These are phyloP conservation scores for Agrilus planipennis DNA, from an alignment of 1,140 invertebrate species.

Conservation along the genomic window DNA sequence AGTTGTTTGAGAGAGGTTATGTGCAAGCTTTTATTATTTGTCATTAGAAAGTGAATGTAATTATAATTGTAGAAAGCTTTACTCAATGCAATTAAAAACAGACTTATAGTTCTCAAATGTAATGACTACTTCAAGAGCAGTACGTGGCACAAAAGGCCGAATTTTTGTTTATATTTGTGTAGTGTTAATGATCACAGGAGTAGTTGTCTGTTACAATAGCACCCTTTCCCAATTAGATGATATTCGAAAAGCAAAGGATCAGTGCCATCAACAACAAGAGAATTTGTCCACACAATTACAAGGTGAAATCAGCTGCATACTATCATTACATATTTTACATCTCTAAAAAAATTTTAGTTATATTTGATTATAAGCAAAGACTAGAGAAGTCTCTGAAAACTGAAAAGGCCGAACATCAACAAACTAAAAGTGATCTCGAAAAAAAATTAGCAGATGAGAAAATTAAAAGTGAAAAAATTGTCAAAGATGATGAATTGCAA, in stretches of 20 bases:
- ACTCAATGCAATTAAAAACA: too few species aligned
- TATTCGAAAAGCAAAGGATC: conserved; percentile 31
- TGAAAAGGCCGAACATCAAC: conserved; percentile 36
- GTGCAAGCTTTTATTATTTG: too few species aligned
- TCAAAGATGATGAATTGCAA: conserved; percentile 30
- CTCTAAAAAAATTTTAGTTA: conserved; percentile 23
- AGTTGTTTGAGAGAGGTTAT: too few species aligned
- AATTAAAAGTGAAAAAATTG: conserved; percentile 32
- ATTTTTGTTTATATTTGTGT: conserved; percentile 36
- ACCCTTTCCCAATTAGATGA: conserved; percentile 39
- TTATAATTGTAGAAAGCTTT: too few species aligned
- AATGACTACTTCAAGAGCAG: conserved; percentile 39
- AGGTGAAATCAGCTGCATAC: conserved; percentile 33
- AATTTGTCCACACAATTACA: conserved; percentile 38
- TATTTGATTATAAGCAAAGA: conserved; percentile 35
- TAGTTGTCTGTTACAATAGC: conserved; percentile 40
- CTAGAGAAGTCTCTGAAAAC: conserved; percentile 36
- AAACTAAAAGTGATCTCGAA: conserved; percentile 31
- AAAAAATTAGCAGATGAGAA: conserved; percentile 33
- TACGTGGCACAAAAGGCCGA: conserved; percentile 38
- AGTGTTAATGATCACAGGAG: conserved; percentile 34
- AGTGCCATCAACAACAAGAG: conserved; percentile 38
- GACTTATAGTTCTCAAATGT: too few species aligned
- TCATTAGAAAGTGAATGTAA: too few species aligned
- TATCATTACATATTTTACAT: conserved; percentile 1